Evolutionary conservation across 2,113 vertebrate genomes (phyloP).

Genomic region (Anguilla rostrata): DNA sequence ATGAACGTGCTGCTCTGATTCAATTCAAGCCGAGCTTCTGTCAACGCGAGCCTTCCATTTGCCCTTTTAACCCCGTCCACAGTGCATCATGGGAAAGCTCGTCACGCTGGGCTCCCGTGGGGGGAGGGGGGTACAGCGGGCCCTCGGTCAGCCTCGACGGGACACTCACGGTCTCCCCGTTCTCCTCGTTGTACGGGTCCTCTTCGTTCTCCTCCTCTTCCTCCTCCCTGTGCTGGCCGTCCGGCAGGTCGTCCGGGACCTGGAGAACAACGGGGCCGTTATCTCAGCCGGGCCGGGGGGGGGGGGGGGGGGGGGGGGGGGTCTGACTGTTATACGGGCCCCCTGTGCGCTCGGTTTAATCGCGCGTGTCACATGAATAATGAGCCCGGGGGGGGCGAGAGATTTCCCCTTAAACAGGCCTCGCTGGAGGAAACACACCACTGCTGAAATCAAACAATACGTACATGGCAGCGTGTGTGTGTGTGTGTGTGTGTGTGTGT

Average conservation of each 20-base stretch:
- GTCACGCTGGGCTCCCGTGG: too few relatives aligned
- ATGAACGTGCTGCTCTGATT: too few relatives aligned
- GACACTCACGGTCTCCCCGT: slow-evolving; percentile 78
- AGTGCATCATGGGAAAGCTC: too few relatives aligned
- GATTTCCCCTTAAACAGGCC: not conserved
- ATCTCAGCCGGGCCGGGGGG: not conserved
- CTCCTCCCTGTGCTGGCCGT: slow-evolving; percentile 75
- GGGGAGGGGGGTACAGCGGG: not conserved
- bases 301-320: too few relatives aligned
- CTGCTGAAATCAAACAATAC: not conserved
- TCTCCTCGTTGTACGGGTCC: slow-evolving; percentile 85
- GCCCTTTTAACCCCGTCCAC: too few relatives aligned
- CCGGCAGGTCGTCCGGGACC: slow-evolving; percentile 87
- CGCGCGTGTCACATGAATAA: not conserved
- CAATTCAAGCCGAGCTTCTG: too few relatives aligned
- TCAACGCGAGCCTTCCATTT: too few relatives aligned
- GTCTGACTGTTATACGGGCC: not conserved
- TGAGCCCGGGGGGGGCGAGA: not conserved
- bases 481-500: not conserved
- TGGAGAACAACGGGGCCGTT: slow-evolving; percentile 41
- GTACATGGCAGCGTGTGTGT: not conserved
- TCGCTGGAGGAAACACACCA: not conserved
- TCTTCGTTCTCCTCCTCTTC: slow-evolving; percentile 73
- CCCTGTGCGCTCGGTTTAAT: not conserved
- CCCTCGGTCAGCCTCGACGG: not conserved